These are phyloP conservation scores for Syrphus vitripennis DNA, from an alignment of 2,888 invertebrate species.

Conservation along the genomic window DNA sequence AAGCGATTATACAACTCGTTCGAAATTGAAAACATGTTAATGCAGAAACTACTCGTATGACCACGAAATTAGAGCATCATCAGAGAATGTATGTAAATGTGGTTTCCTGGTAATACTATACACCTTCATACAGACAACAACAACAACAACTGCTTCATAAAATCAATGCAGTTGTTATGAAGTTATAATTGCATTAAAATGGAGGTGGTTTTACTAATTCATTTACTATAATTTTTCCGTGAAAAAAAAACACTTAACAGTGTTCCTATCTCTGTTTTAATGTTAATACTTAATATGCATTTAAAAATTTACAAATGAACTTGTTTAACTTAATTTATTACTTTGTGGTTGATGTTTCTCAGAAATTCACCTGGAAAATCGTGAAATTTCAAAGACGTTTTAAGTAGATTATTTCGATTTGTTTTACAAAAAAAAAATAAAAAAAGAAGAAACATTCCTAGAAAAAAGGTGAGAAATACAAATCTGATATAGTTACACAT, in stretches of 20 bases:
- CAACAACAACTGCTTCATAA: background rate
- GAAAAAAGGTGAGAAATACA: background rate
- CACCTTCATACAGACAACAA: background rate
- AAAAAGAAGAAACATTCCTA: too few species aligned
- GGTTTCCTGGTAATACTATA: conserved; percentile 2
- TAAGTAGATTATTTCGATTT: too few species aligned
- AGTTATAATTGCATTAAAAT: conserved; percentile 5
- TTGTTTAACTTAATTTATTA: background rate
- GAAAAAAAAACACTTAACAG: background rate
- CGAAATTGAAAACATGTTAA: conserved; percentile 28
- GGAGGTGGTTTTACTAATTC: background rate
- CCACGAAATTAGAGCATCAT: conserved; percentile 57
- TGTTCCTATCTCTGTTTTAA: background rate
- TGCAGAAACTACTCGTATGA: conserved; percentile 45
- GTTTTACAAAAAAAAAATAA: too few species aligned
- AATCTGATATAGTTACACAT: too few species aligned
- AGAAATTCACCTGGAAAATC: background rate
- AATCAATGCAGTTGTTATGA: background rate
- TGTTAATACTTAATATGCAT: too few species aligned
- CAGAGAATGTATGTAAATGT: background rate
- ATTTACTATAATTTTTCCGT: conserved; percentile 1
- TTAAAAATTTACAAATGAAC: background rate
- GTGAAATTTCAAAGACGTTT: background rate
- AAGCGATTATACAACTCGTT: background rate
- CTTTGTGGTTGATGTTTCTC: background rate